Conservation (phyloP, 2,888 invertebrate genomes). For the Carterocephalus palaemon region DNA sequence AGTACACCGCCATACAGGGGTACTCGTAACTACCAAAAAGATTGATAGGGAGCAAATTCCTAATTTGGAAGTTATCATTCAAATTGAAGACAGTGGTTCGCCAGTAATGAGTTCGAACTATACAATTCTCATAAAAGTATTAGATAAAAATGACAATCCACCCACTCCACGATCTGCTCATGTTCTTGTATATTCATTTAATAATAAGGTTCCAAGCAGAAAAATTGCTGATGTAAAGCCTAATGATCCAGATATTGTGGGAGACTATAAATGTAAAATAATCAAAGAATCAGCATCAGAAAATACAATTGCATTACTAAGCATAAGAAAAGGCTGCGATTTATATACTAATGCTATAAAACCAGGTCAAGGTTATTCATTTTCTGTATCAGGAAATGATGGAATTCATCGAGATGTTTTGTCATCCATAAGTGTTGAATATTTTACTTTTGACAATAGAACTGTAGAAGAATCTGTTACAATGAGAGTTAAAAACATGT, state of each 20-base stretch:
- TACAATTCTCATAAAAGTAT: conserved; percentile 84
- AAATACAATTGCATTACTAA: conserved; percentile 79
- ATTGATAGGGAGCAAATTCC: conserved; percentile 91
- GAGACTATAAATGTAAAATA: conserved; percentile 92
- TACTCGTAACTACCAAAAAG: conserved; percentile 86
- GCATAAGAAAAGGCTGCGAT: conserved; percentile 88
- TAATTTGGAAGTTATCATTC: conserved; percentile 85
- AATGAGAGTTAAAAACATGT: conserved; percentile 85
- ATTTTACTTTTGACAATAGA: conserved; percentile 86
- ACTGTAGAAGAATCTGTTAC: conserved; percentile 92
- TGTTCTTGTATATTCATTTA: conserved; percentile 87
- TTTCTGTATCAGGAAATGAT: conserved; percentile 92
- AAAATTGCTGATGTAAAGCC: conserved; percentile 95
- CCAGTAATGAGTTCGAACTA: conserved; percentile 91
- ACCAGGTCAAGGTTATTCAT: conserved; percentile 85
- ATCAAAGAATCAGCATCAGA: conserved; percentile 82
- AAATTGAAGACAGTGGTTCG: conserved; percentile 92
- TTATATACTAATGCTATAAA: conserved; percentile 86
- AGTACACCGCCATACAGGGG: conserved; percentile 88
- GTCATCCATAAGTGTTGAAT: conserved; percentile 92
- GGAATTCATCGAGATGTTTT: conserved; percentile 91
- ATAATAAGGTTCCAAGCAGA: conserved; percentile 86
- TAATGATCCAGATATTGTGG: conserved; percentile 93
- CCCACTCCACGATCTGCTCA: conserved; percentile 90
- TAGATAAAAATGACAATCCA: conserved; percentile 95